Evolutionary conservation across 2,888 invertebrate genomes (phyloP).

Genomic region (Clanis bilineata): DNA sequence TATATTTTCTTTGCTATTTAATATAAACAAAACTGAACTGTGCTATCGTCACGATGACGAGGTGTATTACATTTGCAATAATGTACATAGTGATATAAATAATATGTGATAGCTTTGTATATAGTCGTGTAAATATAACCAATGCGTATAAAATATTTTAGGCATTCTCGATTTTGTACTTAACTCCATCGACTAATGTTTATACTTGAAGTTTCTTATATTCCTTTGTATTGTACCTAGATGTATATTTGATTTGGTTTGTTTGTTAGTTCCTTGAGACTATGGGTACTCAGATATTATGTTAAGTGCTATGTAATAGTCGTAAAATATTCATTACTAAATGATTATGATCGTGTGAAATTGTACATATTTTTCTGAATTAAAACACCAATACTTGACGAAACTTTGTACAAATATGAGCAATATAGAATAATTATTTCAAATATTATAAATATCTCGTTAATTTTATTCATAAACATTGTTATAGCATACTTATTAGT

Average conservation of each 20-base stretch:
- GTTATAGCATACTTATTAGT: slow-evolving; percentile 69
- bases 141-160: slow-evolving; percentile 63
- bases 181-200: slow-evolving; percentile 66
- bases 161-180: slow-evolving; percentile 73
- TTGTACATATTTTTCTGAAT: slow-evolving; percentile 73
- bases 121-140: slow-evolving; percentile 75
- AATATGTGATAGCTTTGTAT: slow-evolving; percentile 82
- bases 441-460: slow-evolving; percentile 56
- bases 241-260: slow-evolving; percentile 52
- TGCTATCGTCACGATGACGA: slow-evolving; percentile 58
- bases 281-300: slow-evolving; percentile 59
- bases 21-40: slow-evolving; percentile 52
- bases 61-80: slow-evolving; percentile 72
- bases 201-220: slow-evolving; percentile 40
- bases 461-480: slow-evolving; percentile 68
- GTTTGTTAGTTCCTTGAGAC: slow-evolving; percentile 63
- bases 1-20: slow-evolving; percentile 61
- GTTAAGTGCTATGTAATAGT: slow-evolving; percentile 61
- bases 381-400: slow-evolving; percentile 78
- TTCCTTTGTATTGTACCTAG: slow-evolving; percentile 43
- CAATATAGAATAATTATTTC: slow-evolving; percentile 76
- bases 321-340: slow-evolving; percentile 53
- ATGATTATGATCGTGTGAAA: slow-evolving; percentile 56
- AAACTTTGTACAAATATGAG: slow-evolving; percentile 82
- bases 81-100: slow-evolving; percentile 79